Evolutionary conservation across 2,888 invertebrate genomes (phyloP).

Genomic region (Zeuzera pyrina): DNA sequence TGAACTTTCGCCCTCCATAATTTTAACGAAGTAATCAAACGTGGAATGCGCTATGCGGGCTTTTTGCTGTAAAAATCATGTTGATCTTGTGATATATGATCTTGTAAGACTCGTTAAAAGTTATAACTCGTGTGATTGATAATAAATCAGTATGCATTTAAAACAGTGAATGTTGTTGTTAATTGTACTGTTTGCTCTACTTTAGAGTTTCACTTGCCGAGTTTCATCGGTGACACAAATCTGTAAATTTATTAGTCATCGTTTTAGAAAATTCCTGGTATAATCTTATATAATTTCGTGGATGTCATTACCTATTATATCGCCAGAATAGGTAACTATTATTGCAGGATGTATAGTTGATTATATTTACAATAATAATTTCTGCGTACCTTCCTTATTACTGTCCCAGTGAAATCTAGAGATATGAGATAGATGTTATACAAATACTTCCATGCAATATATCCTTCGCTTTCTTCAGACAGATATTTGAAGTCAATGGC

Average conservation of each 20-base stretch:
- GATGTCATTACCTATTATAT: conserved; percentile 3
- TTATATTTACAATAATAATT: no score
- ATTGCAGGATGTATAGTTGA: background rate
- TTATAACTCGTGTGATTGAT: conserved; percentile 22
- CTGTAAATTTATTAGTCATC: conserved; percentile 46
- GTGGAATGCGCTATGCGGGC: conserved; percentile 19
- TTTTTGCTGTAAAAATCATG: conserved; percentile 24
- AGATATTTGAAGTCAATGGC: background rate
- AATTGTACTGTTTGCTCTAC: conserved; percentile 25
- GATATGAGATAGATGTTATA: no score
- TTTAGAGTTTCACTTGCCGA: conserved; percentile 31
- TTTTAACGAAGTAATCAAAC: conserved; percentile 29
- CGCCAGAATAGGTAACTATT: background rate
- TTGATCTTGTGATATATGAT: conserved; percentile 24
- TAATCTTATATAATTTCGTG: conserved; percentile 5
- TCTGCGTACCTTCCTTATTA: no score
- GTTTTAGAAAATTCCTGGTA: conserved; percentile 39
- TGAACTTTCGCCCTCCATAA: conserved; percentile 7
- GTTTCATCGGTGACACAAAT: no score
- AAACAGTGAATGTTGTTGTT: conserved; percentile 17
- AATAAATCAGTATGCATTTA: conserved; percentile 26
- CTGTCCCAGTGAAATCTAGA: no score
- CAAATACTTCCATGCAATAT: no score
- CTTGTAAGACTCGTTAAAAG: conserved; percentile 19
- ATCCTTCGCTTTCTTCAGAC: background rate